These are phyloP conservation scores for Leptopilina boulardi DNA, from an alignment of 1,140 invertebrate genomes.

Conservation along the genomic window DNA sequence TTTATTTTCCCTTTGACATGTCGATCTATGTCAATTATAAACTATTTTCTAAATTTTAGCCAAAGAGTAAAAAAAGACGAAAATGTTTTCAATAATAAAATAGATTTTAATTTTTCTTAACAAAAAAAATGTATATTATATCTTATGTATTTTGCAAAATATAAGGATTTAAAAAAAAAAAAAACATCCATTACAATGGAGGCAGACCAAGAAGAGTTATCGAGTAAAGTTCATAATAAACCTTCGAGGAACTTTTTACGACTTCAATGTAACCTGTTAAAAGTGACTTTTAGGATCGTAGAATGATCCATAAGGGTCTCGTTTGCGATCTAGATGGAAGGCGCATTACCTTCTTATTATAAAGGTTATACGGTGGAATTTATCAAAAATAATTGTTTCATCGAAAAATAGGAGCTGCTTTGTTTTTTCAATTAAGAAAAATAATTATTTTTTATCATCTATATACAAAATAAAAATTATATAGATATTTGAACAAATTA, in stretches of 20 bases:
- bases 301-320: background rate
- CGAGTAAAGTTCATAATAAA: conserved; percentile 6
- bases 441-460: too few relatives aligned
- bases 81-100: background rate
- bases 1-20: background rate
- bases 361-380: background rate
- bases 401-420: too few relatives aligned
- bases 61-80: background rate
- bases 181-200: background rate
- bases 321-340: background rate
- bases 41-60: background rate
- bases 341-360: background rate
- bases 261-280: conserved; percentile 11
- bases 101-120: too few relatives aligned
- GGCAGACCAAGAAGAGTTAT: background rate
- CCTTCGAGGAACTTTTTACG: conserved; percentile 22
- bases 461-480: too few relatives aligned
- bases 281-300: background rate
- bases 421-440: too few relatives aligned
- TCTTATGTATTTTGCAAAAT: too few relatives aligned
- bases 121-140: too few relatives aligned
- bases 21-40: background rate
- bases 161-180: background rate
- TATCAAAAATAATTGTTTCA: background rate
- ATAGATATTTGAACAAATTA: too few relatives aligned